These are phyloP conservation scores for Drosophila birchii DNA, from an alignment of 2,888 invertebrate species.

Conservation along the genomic window DNA sequence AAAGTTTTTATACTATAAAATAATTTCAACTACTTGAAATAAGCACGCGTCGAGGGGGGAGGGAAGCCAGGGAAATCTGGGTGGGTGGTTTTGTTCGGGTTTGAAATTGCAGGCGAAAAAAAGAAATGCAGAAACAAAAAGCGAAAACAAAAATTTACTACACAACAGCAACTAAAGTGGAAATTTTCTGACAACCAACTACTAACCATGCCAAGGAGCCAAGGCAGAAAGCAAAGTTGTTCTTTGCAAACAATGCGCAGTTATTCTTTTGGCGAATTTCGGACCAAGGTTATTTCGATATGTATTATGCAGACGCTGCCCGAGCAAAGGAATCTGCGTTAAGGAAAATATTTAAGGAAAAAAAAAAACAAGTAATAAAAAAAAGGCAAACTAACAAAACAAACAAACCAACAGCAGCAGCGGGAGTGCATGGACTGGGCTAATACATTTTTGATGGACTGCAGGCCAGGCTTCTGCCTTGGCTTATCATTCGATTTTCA, in stretches of 20 bases:
- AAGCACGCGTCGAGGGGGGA: constrained; percentile 64
- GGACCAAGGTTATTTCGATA: constrained; percentile 75
- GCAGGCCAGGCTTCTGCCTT: background rate
- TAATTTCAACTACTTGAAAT: constrained; percentile 79
- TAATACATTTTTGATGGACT: constrained; percentile 39
- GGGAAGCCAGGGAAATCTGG: constrained; percentile 26
- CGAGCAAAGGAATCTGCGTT: constrained; percentile 52
- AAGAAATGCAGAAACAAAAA: constrained; percentile 22
- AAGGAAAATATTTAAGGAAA: constrained; percentile 32
- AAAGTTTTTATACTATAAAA: constrained; percentile 81
- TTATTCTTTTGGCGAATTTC: constrained; percentile 73
- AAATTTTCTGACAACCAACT: constrained; percentile 63
- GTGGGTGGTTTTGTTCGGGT: background rate
- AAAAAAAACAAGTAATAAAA: background rate
- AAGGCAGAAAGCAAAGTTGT: constrained; percentile 66
- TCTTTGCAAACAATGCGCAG: constrained; percentile 76
- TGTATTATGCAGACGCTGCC: constrained; percentile 61
- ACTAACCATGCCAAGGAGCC: constrained; percentile 42
- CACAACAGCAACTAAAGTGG: constrained; percentile 68
- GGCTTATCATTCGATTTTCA: constrained; percentile 39
- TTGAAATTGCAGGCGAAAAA: constrained; percentile 14
- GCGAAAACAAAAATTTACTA: constrained; percentile 49
- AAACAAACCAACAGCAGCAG: constrained; percentile 6
- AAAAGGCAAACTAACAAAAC: background rate
- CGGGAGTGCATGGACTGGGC: constrained; percentile 8